These are phyloP conservation scores for Ochropleura leucogaster DNA, from an alignment of 2,888 invertebrate species.

Conservation along the genomic window DNA sequence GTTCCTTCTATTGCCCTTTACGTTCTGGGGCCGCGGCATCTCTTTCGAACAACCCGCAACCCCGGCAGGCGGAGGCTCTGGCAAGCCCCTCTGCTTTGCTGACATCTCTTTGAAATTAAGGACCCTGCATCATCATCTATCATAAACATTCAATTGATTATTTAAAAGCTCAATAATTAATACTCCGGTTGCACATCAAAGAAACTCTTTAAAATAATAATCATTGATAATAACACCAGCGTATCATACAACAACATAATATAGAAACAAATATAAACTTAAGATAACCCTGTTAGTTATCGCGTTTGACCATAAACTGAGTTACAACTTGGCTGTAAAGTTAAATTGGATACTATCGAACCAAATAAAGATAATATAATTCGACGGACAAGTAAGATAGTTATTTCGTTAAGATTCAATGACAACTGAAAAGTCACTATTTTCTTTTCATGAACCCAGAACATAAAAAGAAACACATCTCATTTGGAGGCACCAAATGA, in stretches of 20 bases:
- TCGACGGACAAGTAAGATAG: background rate
- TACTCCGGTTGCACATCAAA: conserved; percentile 21
- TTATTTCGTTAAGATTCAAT: background rate
- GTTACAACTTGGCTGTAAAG: conserved; percentile 35
- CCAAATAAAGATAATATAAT: conserved; percentile 1
- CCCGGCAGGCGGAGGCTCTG: no score
- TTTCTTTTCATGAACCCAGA: no score
- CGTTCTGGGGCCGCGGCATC: no score
- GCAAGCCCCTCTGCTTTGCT: no score
- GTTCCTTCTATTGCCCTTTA: no score
- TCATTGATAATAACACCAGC: conserved; percentile 11
- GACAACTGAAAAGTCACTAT: background rate
- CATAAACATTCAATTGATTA: no score
- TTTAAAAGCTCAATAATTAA: background rate
- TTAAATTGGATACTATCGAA: conserved; percentile 26
- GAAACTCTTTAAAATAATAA: conserved; percentile 17
- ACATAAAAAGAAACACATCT: no score
- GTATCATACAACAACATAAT: background rate
- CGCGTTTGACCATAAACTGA: conserved; percentile 43
- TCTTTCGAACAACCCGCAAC: no score
- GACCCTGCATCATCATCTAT: no score
- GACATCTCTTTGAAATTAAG: no score
- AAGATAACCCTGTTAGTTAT: conserved; percentile 45
- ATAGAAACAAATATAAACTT: conserved; percentile 13
- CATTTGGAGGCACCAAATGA: no score